Evolutionary conservation across 2,888 invertebrate genomes (phyloP), one percentile per base, ranked within the genome.

Genomic region (Acanthosepion lycidas): DNA sequence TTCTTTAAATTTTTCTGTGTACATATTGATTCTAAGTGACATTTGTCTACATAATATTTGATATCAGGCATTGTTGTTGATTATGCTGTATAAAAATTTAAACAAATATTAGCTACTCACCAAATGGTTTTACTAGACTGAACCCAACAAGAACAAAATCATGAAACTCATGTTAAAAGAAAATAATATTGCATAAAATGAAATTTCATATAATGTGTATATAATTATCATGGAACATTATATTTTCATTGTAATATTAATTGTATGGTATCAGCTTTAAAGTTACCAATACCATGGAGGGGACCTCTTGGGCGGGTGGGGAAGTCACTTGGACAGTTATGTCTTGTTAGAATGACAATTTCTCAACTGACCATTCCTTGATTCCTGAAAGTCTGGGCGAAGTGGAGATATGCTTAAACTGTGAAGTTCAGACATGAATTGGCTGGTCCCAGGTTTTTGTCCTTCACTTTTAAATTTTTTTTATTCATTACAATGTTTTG

Each of bases 201-300:
- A 78, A 78, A 78, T 78, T 33, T 78, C 15, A 78, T 78, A 78
- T 78, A 78, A n/a, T 78, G 78, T 78, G 8, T 33, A 78, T 33
- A 59, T 59, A 59, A 59, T 59, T 51, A 64, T 64, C 15, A 78
- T n/a, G 78, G n/a, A 8, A n/a, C 9, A 78, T 78, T 78, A n/a
- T 78, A 78, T 78, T 78, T 78, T 78, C 78, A 78, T 78, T n/a
- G 33, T 78, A n/a, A 78, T 78, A 33, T 78, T 78, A 33, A 78
- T 78, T 78, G n/a, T 78, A 78, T 78, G n/a, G 78, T 78, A 78
- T 78, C n/a, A 78, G n/a, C 78, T 78, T 78, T 78, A 78, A 78
- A 33, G 78, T 12, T n/a, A n/a, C 78, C 78, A 78, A 12, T 78
- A n/a, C 15, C 15, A 15, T 78, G n/a, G n/a, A 78, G n/a, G n/a